Conservation (phyloP, 2,797 vertebrate genomes). For the Linurgus olivaceus region DNA sequence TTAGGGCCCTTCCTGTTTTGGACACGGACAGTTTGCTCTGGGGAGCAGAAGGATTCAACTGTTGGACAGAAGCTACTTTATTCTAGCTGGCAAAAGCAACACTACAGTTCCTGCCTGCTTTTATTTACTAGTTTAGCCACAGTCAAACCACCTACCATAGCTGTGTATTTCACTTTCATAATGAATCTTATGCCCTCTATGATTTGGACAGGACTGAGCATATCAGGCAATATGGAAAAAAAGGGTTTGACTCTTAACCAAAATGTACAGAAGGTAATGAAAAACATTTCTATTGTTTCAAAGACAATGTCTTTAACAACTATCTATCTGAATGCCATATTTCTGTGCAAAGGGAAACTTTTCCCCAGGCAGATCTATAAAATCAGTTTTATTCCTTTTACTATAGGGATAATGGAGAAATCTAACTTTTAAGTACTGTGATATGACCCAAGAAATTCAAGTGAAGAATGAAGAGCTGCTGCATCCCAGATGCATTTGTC, state of each 20-base stretch:
- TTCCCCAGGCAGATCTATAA: neutral
- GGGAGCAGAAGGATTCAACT: neutral
- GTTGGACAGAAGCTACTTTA: neutral
- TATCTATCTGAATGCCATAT: neutral
- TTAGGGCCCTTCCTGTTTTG: neutral
- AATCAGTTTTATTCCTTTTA: neutral
- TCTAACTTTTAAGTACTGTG: neutral
- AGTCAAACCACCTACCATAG: neutral
- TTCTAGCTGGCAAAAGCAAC: neutral
- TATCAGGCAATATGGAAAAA: neutral
- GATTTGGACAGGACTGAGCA: neutral
- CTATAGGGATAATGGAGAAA: neutral
- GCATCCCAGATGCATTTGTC: neutral
- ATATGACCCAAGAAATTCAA: neutral
- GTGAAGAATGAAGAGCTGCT: neutral
- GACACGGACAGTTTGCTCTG: neutral
- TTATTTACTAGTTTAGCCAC: neutral
- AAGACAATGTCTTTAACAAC: neutral
- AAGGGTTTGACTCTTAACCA: neutral
- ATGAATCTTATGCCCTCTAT: neutral
- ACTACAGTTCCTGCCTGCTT: neutral
- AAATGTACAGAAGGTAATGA: neutral
- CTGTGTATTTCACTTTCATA: neutral
- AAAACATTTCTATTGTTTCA: neutral
- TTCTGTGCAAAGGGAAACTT: neutral